phyloP scores from a whole-genome alignment of 2,113 vertebrate genomes.

The Marcusenius ussheri region DNA sequence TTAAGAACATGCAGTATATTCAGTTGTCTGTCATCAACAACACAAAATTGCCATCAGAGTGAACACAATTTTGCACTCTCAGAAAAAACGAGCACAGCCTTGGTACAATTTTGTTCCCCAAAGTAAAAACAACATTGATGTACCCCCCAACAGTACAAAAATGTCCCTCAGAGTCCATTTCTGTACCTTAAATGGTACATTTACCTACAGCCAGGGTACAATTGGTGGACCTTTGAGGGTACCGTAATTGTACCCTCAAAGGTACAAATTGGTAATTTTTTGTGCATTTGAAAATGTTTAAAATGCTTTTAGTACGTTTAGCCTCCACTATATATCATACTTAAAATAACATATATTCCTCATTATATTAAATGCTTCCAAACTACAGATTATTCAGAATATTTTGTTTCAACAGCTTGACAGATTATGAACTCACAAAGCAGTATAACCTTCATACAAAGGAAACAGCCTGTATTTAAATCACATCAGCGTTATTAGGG shows the following conservation, averaged over 20 bases:
- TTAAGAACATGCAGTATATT: background rate
- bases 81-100: background rate
- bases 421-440: background rate
- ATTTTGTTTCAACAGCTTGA: background rate
- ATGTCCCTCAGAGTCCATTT: background rate
- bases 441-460: background rate
- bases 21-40: background rate
- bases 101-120: background rate
- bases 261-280: background rate
- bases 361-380: background rate
- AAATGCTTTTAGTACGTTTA: background rate
- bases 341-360: background rate
- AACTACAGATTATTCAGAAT: background rate
- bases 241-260: background rate
- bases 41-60: background rate
- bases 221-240: background rate
- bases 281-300: background rate
- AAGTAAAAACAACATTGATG: background rate
- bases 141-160: background rate
- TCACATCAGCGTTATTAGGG: background rate
- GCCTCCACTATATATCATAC: background rate
- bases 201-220: background rate
- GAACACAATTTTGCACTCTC: background rate
- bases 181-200: background rate
- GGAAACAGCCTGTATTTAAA: background rate